Evolutionary conservation across 1,140 invertebrate genomes (phyloP).

Genomic region (Scaptodrosophila lebanonensis): DNA sequence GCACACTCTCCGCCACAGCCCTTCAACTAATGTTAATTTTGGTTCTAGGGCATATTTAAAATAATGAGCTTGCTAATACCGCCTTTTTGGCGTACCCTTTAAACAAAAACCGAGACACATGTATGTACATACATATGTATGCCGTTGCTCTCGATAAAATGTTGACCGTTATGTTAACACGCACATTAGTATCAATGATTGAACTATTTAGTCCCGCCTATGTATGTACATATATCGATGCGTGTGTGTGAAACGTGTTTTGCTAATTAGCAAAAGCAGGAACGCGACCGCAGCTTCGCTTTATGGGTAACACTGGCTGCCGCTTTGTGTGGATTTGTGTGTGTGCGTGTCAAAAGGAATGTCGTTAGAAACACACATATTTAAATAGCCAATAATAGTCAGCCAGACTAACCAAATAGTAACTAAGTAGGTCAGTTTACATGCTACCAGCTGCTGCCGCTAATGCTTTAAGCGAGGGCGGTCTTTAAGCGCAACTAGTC

Average conservation of each 20-base stretch:
- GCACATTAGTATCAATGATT: constrained; percentile 7
- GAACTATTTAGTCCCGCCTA: background rate
- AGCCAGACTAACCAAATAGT: constrained; percentile 7
- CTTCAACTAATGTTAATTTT: no score
- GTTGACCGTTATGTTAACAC: constrained; percentile 16
- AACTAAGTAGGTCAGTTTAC: constrained; percentile 53
- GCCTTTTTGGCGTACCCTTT: no score
- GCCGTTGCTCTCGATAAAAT: no score
- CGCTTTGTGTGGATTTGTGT: no score
- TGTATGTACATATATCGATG: background rate
- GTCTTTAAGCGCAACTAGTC: constrained; percentile 32
- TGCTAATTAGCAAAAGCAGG: constrained; percentile 55
- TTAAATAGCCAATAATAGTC: constrained; percentile 22
- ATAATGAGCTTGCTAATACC: no score
- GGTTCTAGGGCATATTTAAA: no score
- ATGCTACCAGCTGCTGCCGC: constrained; percentile 13
- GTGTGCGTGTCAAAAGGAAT: no score
- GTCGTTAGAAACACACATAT: no score
- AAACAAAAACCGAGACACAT: no score
- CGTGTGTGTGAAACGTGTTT: constrained; percentile 40
- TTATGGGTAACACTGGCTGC: background rate
- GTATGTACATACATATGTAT: background rate
- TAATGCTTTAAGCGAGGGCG: constrained; percentile 20
- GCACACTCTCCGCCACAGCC: no score
- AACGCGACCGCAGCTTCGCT: constrained; percentile 4